phyloP scores from a whole-genome alignment of 2,113 vertebrate species.

The Bostrychus sinensis region DNA sequence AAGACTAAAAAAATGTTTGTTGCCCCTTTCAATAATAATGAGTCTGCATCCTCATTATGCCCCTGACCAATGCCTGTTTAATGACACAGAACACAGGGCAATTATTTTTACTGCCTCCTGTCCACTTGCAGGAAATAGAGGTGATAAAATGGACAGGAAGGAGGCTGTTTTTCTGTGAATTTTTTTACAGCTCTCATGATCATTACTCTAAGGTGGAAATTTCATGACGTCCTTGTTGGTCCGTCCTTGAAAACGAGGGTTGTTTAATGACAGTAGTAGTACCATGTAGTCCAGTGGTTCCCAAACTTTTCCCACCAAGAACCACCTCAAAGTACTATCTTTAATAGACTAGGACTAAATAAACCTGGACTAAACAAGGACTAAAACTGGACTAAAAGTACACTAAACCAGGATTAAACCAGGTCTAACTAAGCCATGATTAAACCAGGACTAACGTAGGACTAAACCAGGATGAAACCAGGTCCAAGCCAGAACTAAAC shows the following conservation, averaged over 20 bases:
- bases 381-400: not conserved
- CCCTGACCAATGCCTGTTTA: constrained; percentile 23
- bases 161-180: constrained; percentile 16
- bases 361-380: not conserved
- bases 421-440: too few species aligned
- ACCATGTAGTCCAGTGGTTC: constrained; percentile 27
- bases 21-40: constrained; percentile 15
- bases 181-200: constrained; percentile 43
- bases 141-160: constrained; percentile 7
- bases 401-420: too few species aligned
- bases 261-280: constrained; percentile 64
- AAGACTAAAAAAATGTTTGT: constrained; percentile 23
- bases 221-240: constrained; percentile 51
- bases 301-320: not conserved
- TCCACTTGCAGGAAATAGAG: constrained; percentile 11
- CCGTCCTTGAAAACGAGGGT: constrained; percentile 62
- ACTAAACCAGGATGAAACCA: too few species aligned
- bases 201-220: constrained; percentile 58
- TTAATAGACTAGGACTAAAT: not conserved
- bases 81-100: constrained; percentile 20
- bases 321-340: constrained; percentile 20
- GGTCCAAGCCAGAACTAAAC: too few species aligned
- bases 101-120: constrained; percentile 45
- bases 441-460: too few species aligned
- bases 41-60: constrained; percentile 17